A percentile compares a stretch with the other conserved stretches of the same genome.
Conservation (phyloP, 2,797 vertebrate species). For the Tamandua tetradactyla region DNA sequence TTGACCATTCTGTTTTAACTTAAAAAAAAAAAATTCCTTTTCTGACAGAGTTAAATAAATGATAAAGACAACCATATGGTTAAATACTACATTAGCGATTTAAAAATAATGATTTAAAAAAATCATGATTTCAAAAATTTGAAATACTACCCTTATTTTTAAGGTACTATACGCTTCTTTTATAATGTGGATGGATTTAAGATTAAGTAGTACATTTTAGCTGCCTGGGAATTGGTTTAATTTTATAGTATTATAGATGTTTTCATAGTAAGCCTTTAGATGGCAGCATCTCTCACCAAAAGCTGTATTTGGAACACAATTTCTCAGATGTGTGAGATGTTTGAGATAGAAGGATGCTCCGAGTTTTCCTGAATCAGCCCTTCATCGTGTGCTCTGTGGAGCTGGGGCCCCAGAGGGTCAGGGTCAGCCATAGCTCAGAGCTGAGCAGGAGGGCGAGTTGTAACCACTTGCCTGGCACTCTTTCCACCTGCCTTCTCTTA, state of each 20-base stretch:
- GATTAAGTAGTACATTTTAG: neutral
- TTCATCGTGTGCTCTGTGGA: neutral
- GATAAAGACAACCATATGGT: neutral
- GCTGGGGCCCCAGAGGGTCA: neutral
- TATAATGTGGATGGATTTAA: neutral
- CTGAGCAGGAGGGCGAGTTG: neutral
- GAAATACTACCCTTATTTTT: constrained; percentile 13
- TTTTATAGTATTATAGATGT: neutral
- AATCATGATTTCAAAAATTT: constrained; percentile 23
- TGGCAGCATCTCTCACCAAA: constrained; percentile 74
- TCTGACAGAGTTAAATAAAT: constrained; percentile 34
- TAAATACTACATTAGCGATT: constrained; percentile 6
- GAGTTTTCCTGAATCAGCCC: neutral
- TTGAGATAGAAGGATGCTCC: neutral
- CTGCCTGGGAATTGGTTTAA: neutral
- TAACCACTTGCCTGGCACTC: neutral
- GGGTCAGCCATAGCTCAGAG: neutral
- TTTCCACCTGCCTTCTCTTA: neutral
- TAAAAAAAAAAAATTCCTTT: neutral
- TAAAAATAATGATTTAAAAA: constrained; percentile 34
- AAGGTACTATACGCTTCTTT: neutral
- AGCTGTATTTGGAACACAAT: neutral
- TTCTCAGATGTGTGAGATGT: neutral
- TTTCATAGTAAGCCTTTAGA: constrained; percentile 74
- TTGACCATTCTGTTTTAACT: constrained; percentile 3